These are phyloP conservation scores for Nothocercus julius DNA, from an alignment of 2,113 vertebrate species.

Conservation along the genomic window DNA sequence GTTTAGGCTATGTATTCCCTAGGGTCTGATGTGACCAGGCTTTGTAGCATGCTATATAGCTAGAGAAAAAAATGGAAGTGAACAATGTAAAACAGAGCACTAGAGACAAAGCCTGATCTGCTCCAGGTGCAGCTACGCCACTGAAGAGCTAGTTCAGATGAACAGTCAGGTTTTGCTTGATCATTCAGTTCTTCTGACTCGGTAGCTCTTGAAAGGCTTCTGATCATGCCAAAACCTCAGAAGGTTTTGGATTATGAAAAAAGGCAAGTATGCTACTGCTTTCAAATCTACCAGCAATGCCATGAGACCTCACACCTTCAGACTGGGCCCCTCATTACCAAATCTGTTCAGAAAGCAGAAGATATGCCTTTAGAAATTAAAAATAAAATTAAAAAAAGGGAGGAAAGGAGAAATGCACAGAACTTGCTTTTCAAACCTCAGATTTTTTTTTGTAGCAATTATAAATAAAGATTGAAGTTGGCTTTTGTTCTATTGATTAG, in stretches of 20 bases:
- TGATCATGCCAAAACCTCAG: neutral
- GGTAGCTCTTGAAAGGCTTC: neutral
- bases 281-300: neutral
- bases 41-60: no score
- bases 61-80: neutral
- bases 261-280: neutral
- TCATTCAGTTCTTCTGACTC: neutral
- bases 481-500: conserved; percentile 40
- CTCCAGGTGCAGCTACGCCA: neutral
- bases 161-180: neutral
- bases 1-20: neutral
- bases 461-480: neutral
- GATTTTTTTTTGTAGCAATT: neutral
- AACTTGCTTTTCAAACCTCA: neutral
- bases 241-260: neutral
- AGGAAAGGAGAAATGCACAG: neutral
- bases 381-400: neutral
- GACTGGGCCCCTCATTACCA: neutral
- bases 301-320: neutral
- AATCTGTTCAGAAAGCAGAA: neutral
- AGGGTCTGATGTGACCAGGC: rapidly evolving
- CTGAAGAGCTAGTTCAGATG: neutral
- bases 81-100: neutral
- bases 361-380: no score
- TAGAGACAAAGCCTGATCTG: neutral